Evolutionary conservation across 2,113 vertebrate species (phyloP).

Genomic region (Steatornis caripensis): DNA sequence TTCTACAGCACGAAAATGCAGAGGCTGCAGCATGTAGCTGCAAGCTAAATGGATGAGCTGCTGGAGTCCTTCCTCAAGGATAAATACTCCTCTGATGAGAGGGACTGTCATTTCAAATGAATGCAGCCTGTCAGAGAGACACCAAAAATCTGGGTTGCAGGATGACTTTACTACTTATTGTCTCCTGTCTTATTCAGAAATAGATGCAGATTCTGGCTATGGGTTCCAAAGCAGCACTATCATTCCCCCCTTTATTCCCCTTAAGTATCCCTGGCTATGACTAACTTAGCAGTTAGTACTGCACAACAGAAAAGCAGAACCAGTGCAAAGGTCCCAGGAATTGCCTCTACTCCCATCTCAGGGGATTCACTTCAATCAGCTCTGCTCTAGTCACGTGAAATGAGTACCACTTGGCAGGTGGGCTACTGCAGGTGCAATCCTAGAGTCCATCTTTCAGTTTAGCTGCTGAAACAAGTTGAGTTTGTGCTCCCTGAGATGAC

Average conservation of each 20-base stretch:
- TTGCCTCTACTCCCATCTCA: neutral
- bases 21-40: constrained; percentile 28
- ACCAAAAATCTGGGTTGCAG: neutral
- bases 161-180: neutral
- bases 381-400: neutral
- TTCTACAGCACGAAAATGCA: neutral
- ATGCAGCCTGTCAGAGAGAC: neutral
- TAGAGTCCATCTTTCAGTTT: neutral
- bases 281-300: neutral
- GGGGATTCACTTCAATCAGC: neutral
- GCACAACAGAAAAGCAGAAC: neutral
- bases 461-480: neutral
- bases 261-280: neutral
- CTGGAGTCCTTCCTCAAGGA: neutral
- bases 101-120: neutral
- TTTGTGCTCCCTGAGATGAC: neutral
- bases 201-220: neutral
- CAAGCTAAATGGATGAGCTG: neutral
- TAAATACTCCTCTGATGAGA: neutral
- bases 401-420: neutral
- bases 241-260: neutral
- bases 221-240: neutral
- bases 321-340: neutral
- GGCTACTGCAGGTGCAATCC: rapidly evolving
- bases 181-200: neutral